Evolutionary conservation across 2,888 invertebrate species (phyloP).

Genomic region (Nephrotoma appendiculata): DNA sequence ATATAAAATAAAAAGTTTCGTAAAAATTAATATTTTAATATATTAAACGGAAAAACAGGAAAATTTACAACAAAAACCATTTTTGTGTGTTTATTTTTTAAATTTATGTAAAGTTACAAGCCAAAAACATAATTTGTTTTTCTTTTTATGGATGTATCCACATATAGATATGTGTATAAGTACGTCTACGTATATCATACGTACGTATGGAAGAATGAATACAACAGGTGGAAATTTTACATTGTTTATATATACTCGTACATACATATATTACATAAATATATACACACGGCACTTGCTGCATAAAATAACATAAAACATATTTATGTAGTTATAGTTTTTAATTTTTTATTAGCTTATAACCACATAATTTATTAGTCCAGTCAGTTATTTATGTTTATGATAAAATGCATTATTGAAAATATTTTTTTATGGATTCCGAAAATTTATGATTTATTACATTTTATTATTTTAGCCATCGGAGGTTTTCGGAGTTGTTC

Average conservation of each 20-base stretch:
- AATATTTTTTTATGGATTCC: not conserved
- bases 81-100: not conserved
- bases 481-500: too few relatives aligned
- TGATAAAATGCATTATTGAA: not conserved
- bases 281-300: not conserved
- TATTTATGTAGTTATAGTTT: not conserved
- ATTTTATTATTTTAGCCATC: too few relatives aligned
- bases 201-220: not conserved
- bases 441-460: not conserved
- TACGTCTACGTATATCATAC: not conserved
- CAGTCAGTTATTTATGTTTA: not conserved
- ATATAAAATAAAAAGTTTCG: not conserved
- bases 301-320: not conserved
- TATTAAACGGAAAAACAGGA: not conserved
- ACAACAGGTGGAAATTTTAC: too few relatives aligned
- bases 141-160: not conserved
- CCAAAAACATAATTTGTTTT: not conserved
- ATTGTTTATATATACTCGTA: not conserved
- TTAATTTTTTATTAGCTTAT: not conserved
- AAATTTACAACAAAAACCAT: not conserved
- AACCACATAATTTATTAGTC: not conserved
- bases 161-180: not conserved
- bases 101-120: not conserved
- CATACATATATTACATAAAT: not conserved
- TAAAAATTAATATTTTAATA: not conserved